Evolutionary conservation across 2,797 vertebrate species (phyloP).

Genomic region (Manis crassicaudata): DNA sequence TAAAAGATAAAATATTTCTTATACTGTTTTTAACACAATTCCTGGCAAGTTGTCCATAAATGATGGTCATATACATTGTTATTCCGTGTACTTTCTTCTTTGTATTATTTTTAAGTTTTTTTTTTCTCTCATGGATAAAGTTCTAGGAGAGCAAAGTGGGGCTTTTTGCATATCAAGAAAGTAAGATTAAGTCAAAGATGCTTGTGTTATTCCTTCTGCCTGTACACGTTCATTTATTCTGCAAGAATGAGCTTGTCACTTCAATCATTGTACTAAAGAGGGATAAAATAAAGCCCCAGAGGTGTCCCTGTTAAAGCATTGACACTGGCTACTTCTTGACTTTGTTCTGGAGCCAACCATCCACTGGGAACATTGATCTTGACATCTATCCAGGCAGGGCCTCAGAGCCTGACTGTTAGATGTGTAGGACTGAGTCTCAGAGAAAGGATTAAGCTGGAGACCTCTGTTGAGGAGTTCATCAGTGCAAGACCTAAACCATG

Average conservation of each 20-base stretch:
- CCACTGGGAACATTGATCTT: neutral
- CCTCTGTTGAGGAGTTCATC: neutral
- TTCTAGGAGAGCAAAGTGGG: neutral
- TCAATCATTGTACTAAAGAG: neutral
- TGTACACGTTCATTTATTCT: neutral
- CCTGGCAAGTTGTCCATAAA: neutral
- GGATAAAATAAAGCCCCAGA: neutral
- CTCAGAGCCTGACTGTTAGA: neutral
- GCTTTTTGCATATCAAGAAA: neutral
- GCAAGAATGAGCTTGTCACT: neutral
- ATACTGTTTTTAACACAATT: neutral
- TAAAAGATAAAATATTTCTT: neutral
- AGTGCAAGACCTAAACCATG: neutral
- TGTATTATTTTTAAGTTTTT: neutral
- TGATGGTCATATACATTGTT: neutral
- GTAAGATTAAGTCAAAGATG: neutral
- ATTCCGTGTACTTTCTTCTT: conserved; percentile 22
- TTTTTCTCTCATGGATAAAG: neutral
- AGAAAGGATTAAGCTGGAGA: neutral
- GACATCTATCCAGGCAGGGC: neutral
- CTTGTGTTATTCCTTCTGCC: conserved; percentile 12
- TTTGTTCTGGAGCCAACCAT: neutral
- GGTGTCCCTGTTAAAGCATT: neutral
- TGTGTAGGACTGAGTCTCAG: neutral
- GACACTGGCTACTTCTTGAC: neutral